phyloP scores from a whole-genome alignment of 2,888 invertebrate genomes.

The Gortyna flavago region DNA sequence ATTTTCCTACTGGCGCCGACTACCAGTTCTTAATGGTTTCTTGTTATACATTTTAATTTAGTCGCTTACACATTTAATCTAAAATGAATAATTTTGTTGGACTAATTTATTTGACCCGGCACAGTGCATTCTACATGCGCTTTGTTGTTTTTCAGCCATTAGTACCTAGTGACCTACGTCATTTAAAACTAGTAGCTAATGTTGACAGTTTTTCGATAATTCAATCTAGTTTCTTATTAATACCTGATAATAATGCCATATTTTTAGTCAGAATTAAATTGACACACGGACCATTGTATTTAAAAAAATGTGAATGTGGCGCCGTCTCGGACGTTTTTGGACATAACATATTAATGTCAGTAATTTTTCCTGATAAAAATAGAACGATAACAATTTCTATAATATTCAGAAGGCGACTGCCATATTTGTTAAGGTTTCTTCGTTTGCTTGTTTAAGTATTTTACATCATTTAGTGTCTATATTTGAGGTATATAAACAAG shows the following conservation, averaged over 20 bases:
- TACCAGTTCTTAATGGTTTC: conserved; percentile 58
- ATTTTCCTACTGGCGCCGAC: conserved; percentile 63
- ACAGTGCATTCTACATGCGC: conserved; percentile 34
- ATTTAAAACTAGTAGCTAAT: conserved; percentile 19
- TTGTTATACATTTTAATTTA: conserved; percentile 41
- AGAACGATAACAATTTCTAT: conserved; percentile 40
- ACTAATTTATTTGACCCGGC: conserved; percentile 48
- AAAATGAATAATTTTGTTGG: conserved; percentile 10
- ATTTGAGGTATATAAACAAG: conserved; percentile 31
- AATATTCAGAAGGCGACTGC: conserved; percentile 9
- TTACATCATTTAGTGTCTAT: neutral
- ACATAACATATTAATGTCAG: conserved; percentile 46
- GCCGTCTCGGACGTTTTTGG: conserved; percentile 52
- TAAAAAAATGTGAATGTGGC: conserved; percentile 55
- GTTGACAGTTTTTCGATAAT: conserved; percentile 28
- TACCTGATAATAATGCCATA: conserved; percentile 37
- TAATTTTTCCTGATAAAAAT: conserved; percentile 50
- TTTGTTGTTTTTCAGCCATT: conserved; percentile 21
- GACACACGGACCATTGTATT: conserved; percentile 32
- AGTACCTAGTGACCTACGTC: neutral
- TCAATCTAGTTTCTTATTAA: conserved; percentile 25
- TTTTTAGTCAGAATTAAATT: conserved; percentile 46
- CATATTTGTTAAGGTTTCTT: conserved; percentile 10
- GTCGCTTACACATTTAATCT: conserved; percentile 11
- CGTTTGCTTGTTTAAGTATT: conserved; percentile 8